phyloP scores from a whole-genome alignment of 1,140 invertebrate species.

The Cydia splendana region DNA sequence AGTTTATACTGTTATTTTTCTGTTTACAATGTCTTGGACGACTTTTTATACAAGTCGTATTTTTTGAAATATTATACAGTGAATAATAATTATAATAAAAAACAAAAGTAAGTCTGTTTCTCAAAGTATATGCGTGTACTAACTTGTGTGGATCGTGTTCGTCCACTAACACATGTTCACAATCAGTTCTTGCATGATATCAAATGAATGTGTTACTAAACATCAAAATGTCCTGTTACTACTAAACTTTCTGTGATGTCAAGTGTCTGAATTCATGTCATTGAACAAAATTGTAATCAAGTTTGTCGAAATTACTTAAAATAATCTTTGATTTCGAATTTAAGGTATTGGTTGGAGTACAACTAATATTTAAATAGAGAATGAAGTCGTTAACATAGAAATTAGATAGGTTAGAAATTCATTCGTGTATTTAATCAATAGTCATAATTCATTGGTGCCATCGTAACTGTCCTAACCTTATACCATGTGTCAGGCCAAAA shows the following conservation, averaged over 20 bases:
- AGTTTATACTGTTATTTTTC: too few relatives aligned
- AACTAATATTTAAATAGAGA: too few relatives aligned
- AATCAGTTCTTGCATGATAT: constrained; percentile 13
- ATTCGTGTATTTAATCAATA: too few relatives aligned
- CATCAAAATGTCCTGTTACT: neutral
- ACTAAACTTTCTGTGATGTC: neutral
- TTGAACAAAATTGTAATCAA: neutral
- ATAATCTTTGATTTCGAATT: too few relatives aligned
- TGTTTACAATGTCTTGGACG: neutral
- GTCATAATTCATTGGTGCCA: too few relatives aligned
- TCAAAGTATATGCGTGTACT: constrained; percentile 13
- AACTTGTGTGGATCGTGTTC: constrained; percentile 21
- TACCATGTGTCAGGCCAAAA: too few relatives aligned
- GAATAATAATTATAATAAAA: constrained; percentile 20
- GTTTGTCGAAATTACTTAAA: too few relatives aligned
- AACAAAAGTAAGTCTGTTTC: constrained; percentile 25
- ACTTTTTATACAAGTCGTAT: neutral
- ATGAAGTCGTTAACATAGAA: too few relatives aligned
- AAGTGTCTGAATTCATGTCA: neutral
- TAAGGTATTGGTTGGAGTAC: too few relatives aligned
- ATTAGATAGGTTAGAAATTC: too few relatives aligned
- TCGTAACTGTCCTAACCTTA: too few relatives aligned
- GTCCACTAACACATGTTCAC: constrained; percentile 8
- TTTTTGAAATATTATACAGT: neutral
- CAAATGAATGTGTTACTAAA: constrained; percentile 23